phyloP scores from a whole-genome alignment of 37 sponge, comb jelly and placozoan species.

The Tethya wilhelma region DNA sequence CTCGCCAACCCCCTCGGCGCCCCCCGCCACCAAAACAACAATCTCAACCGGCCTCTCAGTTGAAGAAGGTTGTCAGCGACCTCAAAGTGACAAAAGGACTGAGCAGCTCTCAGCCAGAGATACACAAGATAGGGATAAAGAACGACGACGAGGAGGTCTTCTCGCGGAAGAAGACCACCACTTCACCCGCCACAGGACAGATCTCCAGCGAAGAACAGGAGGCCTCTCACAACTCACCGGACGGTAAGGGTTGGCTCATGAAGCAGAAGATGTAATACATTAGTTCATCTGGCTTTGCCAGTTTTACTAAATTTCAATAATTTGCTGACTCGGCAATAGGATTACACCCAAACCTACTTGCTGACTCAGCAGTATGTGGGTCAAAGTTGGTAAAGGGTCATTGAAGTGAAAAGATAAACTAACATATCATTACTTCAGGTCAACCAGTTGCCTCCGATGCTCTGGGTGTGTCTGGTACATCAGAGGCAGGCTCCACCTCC shows the following conservation, averaged over 20 bases:
- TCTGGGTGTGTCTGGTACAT: too few species aligned
- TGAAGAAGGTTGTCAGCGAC: background rate
- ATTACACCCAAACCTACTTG: too few species aligned
- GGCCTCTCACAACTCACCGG: background rate
- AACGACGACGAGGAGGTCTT: background rate
- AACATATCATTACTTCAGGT: too few species aligned
- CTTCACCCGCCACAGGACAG: constrained; percentile 28
- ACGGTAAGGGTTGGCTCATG: background rate
- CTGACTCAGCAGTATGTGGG: too few species aligned
- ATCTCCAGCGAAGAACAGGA: background rate
- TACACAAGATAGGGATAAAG: background rate
- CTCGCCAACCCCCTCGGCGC: constrained; percentile 13
- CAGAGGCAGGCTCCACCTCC: background rate
- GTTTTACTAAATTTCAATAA: too few species aligned
- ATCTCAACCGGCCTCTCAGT: constrained; percentile 2
- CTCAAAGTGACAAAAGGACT: too few species aligned
- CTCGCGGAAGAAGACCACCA: background rate
- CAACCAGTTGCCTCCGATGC: too few species aligned
- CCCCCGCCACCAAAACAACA: constrained; percentile 5
- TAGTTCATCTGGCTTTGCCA: too few species aligned
- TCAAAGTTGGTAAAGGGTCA: too few species aligned
- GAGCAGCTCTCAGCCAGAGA: background rate
- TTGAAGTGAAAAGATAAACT: too few species aligned
- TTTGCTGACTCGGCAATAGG: too few species aligned
- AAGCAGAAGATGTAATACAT: background rate